These are phyloP conservation scores for Panthera leo DNA, from an alignment of 2,113 vertebrate genomes.

Conservation along the genomic window DNA sequence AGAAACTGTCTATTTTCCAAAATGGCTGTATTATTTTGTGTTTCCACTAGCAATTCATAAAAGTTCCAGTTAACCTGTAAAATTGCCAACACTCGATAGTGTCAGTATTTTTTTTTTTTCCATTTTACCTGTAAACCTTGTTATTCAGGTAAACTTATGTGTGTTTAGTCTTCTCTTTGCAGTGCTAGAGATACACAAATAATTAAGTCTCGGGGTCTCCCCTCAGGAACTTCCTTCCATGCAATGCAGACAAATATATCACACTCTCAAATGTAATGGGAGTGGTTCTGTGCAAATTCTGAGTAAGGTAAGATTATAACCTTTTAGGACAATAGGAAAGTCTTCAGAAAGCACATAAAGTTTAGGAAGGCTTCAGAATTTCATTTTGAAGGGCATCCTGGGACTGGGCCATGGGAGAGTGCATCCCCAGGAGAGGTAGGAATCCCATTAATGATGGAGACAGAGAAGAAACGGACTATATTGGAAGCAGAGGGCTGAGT, in stretches of 20 bases:
- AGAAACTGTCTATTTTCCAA: not conserved
- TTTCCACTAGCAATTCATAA: not conserved
- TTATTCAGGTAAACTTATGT: not conserved
- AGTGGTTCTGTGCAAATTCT: not conserved
- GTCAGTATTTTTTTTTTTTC: not conserved
- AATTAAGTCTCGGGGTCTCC: not conserved
- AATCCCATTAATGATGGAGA: not conserved
- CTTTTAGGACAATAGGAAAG: not conserved
- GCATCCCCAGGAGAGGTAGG: not conserved
- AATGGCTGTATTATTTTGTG: not conserved
- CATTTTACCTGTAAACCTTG: not conserved
- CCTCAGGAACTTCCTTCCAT: not conserved
- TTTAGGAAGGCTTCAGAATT: conserved; percentile 17
- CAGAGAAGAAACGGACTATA: not conserved
- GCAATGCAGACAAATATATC: not conserved
- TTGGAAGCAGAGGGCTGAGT: not conserved
- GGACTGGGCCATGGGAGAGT: not conserved
- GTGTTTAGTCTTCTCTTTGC: not conserved
- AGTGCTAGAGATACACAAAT: not conserved
- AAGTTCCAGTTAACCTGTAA: not conserved
- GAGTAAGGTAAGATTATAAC: not conserved
- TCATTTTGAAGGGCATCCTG: not conserved
- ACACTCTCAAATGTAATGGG: not conserved
- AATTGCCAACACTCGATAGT: not conserved
- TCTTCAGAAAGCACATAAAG: not conserved